A percentile compares a stretch with the other conserved stretches of the same genome.
Conservation (phyloP, 2,113 vertebrate genomes). For the Prietella phreatophila region DNA sequence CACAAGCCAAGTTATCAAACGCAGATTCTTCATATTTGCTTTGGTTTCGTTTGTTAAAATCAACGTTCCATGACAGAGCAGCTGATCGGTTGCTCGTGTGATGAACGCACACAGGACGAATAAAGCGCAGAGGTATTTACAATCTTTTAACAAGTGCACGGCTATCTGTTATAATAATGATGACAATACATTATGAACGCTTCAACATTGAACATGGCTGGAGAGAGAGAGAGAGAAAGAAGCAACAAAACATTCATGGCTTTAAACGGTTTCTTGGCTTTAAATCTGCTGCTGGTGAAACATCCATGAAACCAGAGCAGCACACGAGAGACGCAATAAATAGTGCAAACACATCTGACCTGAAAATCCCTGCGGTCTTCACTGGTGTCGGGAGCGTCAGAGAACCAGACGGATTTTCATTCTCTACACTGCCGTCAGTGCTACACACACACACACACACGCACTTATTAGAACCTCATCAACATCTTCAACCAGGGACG, state of each 20-base stretch:
- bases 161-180: constrained; percentile 23
- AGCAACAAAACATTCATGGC: constrained; percentile 59
- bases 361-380: background rate
- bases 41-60: background rate
- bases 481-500: background rate
- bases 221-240: background rate
- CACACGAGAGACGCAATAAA: constrained; percentile 33
- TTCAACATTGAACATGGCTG: constrained; percentile 38
- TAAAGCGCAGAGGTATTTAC: constrained; percentile 60
- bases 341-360: constrained; percentile 40
- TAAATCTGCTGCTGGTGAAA: background rate
- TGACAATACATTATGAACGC: constrained; percentile 25
- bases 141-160: constrained; percentile 56
- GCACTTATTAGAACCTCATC: background rate
- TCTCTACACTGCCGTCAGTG: background rate
- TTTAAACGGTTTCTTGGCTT: constrained; percentile 56
- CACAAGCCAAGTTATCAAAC: background rate
- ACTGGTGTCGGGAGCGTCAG: background rate
- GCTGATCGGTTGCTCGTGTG: background rate
- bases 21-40: background rate
- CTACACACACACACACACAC: too few relatives aligned
- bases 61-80: background rate
- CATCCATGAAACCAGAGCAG: constrained; percentile 18
- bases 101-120: constrained; percentile 10
- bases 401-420: background rate